These are phyloP conservation scores for Leptobrachium leishanense DNA, from an alignment of 2,113 vertebrate genomes.

Conservation along the genomic window DNA sequence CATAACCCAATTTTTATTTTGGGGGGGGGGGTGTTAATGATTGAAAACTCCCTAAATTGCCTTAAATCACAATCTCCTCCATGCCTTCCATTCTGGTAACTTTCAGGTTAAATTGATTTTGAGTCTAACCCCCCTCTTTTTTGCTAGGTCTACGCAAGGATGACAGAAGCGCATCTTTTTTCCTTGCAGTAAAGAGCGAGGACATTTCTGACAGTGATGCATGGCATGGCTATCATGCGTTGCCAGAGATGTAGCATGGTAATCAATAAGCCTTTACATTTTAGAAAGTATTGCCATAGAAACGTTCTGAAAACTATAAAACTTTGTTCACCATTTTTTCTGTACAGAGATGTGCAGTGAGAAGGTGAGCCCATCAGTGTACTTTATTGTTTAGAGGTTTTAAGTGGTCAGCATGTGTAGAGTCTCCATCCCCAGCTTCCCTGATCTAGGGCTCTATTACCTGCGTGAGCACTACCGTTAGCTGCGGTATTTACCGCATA, in stretches of 20 bases:
- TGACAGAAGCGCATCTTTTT: slow-evolving; percentile 51
- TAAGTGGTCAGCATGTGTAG: too few relatives aligned
- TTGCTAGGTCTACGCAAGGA: slow-evolving; percentile 42
- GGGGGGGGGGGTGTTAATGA: too few relatives aligned
- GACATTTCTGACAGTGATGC: slow-evolving; percentile 50
- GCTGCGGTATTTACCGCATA: too few relatives aligned
- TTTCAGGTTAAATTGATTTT: slow-evolving; percentile 46
- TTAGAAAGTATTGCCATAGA: slow-evolving; percentile 55
- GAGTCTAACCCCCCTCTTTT: slow-evolving; percentile 36
- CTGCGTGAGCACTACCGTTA: too few relatives aligned
- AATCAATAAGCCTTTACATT: slow-evolving; percentile 60
- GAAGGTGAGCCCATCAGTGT: too few relatives aligned
- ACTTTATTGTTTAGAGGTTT: too few relatives aligned
- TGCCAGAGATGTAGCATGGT: slow-evolving; percentile 55
- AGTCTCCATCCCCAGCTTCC: too few relatives aligned
- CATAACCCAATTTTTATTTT: too few relatives aligned
- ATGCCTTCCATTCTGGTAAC: background rate
- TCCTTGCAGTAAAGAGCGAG: slow-evolving; percentile 50
- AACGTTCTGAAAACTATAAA: slow-evolving; percentile 43
- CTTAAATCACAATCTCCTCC: too few relatives aligned
- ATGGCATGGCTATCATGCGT: slow-evolving; percentile 46
- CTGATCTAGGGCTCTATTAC: too few relatives aligned
- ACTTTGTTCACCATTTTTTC: slow-evolving; percentile 20
- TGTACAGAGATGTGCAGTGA: too few relatives aligned
- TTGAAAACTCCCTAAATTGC: too few relatives aligned